Evolutionary conservation across 1,140 invertebrate genomes (phyloP).

Genomic region (Drosophila elegans): DNA sequence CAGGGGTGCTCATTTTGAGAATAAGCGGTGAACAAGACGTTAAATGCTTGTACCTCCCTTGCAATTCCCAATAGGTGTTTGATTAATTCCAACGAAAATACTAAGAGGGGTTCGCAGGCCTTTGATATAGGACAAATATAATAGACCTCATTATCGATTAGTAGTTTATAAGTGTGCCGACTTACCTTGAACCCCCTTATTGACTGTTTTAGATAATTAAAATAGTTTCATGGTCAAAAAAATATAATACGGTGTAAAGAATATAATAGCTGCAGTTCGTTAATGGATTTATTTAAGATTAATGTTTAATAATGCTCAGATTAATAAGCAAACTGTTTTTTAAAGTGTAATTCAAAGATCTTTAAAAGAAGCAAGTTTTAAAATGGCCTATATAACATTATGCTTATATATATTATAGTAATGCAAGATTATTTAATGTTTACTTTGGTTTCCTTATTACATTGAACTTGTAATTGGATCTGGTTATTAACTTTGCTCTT

Average conservation of each 20-base stretch:
- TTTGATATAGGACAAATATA: neutral
- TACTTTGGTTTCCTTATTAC: slow-evolving; percentile 3
- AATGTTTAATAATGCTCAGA: too few species aligned
- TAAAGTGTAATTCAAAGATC: too few species aligned
- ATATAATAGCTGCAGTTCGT: too few species aligned
- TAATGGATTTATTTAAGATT: too few species aligned
- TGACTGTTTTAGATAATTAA: neutral
- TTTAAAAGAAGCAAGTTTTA: too few species aligned
- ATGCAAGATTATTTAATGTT: too few species aligned
- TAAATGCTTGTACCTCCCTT: neutral
- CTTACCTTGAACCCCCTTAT: neutral
- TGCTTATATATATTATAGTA: too few species aligned
- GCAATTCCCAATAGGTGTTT: neutral
- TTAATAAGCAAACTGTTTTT: too few species aligned
- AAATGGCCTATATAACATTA: too few species aligned
- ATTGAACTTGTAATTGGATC: slow-evolving; percentile 11
- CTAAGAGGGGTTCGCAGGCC: neutral
- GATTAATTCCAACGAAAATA: neutral
- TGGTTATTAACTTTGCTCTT: slow-evolving; percentile 18
- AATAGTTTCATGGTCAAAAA: too few species aligned
- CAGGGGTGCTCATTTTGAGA: neutral
- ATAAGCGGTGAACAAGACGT: neutral
- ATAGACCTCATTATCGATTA: neutral
- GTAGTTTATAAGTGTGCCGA: neutral
- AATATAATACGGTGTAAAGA: too few species aligned